Base-by-base conservation (phyloP, 2,888 invertebrate genomes). In the Blera fallax region DNA sequence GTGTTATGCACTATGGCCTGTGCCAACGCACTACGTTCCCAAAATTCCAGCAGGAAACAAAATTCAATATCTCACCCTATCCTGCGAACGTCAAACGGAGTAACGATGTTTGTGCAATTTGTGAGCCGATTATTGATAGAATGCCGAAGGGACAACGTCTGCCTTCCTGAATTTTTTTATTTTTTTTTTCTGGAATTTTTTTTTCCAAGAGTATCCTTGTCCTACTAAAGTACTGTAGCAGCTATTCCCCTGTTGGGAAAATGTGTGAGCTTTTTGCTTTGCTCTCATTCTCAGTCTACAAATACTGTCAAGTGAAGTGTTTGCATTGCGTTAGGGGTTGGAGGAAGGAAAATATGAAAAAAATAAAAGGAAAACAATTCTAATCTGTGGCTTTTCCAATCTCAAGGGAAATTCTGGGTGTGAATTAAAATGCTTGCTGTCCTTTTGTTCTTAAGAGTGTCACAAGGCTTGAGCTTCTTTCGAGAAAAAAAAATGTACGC, bases 361-460 rank as follows among this genome's bases (percentile, higher is more conserved):
- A 40, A 10, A 32, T 32, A 10, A 7, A 10, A 43, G 27, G 24
- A 62, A 62, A 43, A 29, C 58, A 24, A 60, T 40, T 37, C 40
- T 34, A 40, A 16, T 62, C 62, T 45, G 18, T 45, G 27, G 6
- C 50, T 24, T 27, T n/a, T n/a, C n/a, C 2, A 50, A 27, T n/a
- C 50, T 48, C 64, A n/a, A n/a, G 48, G 48, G 64, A 64, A 62
- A 62, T 62, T 43, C 40, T 62, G n/a, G 43, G 27, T 62, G 43
- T 24, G 40, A 62, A 62, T 45, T 62, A 45, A 40, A 43, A 43
- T 62, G 43, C 29, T 43, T 62, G 24, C 62, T 58, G 32, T 56
- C 16, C 29, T 18, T 32, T 34, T 24, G 24, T 32, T n/a, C n/a
- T n/a, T n/a, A n/a, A 18, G 56, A 34, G 29, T 29, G 4, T 29